Conservation (phyloP, 2,888 invertebrate species). For the Ashinkailepas kermadecensis region DNA sequence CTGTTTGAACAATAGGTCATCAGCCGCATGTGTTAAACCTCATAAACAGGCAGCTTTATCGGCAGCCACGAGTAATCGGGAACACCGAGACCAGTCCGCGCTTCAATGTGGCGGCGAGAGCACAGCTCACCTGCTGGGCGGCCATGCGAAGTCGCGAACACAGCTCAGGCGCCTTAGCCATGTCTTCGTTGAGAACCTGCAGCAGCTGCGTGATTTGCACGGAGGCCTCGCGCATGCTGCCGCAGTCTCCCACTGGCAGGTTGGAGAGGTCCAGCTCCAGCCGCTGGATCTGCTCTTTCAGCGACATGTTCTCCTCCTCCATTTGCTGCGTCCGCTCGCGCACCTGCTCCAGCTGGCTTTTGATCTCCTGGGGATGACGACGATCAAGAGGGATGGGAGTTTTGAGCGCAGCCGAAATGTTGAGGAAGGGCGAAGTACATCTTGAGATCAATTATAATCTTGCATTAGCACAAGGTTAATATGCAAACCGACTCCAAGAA, state of each 20-base stretch:
- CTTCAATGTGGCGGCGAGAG: no score
- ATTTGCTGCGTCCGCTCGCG: background rate
- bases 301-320: background rate
- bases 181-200: slow-evolving; percentile 16
- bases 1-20: no score
- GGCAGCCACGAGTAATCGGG: no score
- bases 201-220: slow-evolving; percentile 13
- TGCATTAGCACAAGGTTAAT: no score
- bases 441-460: no score
- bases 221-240: slow-evolving; percentile 4
- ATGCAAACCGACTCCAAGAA: no score
- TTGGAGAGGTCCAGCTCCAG: slow-evolving; percentile 13
- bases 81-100: no score
- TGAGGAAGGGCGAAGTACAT: no score
- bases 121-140: slow-evolving; percentile 1
- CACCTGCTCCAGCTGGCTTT: background rate
- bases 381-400: no score
- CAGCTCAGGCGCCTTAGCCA: slow-evolving; percentile 9
- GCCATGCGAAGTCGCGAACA: background rate
- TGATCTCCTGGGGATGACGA: background rate
- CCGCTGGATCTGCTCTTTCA: slow-evolving; percentile 4
- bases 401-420: no score
- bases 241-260: slow-evolving; percentile 13
- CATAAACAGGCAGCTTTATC: no score
- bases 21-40: no score